Conservation (phyloP, 1,140 invertebrate genomes). For the Drosophila ercepeae region DNA sequence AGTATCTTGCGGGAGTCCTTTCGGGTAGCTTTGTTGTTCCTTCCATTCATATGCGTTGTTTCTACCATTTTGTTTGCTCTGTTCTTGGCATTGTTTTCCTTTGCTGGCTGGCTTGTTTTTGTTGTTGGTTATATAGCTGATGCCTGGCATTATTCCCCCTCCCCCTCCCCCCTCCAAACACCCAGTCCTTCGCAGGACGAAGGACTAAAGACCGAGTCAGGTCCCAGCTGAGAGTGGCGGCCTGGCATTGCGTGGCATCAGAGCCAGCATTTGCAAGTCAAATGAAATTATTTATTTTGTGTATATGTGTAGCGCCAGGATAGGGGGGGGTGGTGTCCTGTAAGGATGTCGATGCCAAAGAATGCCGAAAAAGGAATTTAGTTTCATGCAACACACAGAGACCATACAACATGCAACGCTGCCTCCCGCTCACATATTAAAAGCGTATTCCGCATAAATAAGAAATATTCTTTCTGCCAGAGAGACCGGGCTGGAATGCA, state of each 20-base stretch:
- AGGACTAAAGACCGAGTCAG: background rate
- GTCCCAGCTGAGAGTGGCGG: slow-evolving; percentile 39
- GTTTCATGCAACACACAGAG: slow-evolving; percentile 16
- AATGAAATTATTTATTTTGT: slow-evolving; percentile 77
- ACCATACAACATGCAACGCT: slow-evolving; percentile 28
- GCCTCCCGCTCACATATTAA: background rate
- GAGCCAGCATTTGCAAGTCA: slow-evolving; percentile 73
- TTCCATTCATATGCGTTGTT: slow-evolving; percentile 40
- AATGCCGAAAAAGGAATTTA: slow-evolving; percentile 27
- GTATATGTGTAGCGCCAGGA: background rate
- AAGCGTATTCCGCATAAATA: slow-evolving; percentile 36
- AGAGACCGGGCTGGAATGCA: slow-evolving; percentile 19
- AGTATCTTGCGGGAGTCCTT: background rate
- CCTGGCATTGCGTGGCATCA: slow-evolving; percentile 46
- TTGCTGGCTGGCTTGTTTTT: slow-evolving; percentile 4
- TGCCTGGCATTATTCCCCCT: slow-evolving; percentile 47
- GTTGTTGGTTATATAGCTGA: slow-evolving; percentile 25
- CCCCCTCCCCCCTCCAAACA: slow-evolving; percentile 20
- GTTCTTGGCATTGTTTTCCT: slow-evolving; percentile 59
- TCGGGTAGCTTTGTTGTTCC: slow-evolving; percentile 1
- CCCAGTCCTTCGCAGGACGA: background rate
- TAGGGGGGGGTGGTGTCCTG: background rate
- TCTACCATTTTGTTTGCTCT: slow-evolving; percentile 60
- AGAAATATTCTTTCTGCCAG: slow-evolving; percentile 37
- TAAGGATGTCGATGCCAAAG: slow-evolving; percentile 21